These are phyloP conservation scores for Grammomys dolichurus DNA, from an alignment of 2,113 vertebrate species.

Conservation along the genomic window DNA sequence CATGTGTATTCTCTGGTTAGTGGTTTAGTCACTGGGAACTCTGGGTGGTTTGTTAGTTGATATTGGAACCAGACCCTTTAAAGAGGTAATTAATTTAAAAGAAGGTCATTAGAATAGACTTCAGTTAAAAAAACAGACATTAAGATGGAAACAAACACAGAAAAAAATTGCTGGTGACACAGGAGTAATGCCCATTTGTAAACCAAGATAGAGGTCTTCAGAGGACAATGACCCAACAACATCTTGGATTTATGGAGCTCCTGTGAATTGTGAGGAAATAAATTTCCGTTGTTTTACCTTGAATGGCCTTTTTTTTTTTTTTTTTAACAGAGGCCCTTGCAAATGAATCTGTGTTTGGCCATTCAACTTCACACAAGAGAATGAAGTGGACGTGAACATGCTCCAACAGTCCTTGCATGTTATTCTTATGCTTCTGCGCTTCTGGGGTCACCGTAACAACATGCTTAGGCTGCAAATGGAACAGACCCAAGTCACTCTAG, in stretches of 20 bases:
- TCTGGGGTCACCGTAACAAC: background rate
- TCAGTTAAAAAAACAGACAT: background rate
- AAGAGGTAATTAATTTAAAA: background rate
- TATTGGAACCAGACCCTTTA: background rate
- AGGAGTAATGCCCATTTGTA: background rate
- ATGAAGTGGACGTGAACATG: background rate
- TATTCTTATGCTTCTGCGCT: background rate
- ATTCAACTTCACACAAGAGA: background rate
- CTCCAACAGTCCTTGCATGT: background rate
- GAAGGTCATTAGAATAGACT: background rate
- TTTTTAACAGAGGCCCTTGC: too few species aligned
- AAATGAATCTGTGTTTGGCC: background rate
- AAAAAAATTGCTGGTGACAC: background rate
- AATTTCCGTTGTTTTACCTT: background rate
- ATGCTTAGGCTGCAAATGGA: background rate
- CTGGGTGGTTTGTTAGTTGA: too few species aligned
- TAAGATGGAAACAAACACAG: background rate
- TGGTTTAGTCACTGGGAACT: too few species aligned
- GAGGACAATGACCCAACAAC: background rate
- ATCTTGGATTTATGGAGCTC: background rate
- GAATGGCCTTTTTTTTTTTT: too few species aligned
- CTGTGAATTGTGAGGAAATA: background rate
- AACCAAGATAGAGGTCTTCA: background rate
- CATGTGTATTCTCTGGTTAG: too few species aligned
- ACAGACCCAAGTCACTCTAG: background rate